These are phyloP conservation scores for Dreissena polymorpha DNA, from an alignment of 1,140 invertebrate species.

Conservation along the genomic window DNA sequence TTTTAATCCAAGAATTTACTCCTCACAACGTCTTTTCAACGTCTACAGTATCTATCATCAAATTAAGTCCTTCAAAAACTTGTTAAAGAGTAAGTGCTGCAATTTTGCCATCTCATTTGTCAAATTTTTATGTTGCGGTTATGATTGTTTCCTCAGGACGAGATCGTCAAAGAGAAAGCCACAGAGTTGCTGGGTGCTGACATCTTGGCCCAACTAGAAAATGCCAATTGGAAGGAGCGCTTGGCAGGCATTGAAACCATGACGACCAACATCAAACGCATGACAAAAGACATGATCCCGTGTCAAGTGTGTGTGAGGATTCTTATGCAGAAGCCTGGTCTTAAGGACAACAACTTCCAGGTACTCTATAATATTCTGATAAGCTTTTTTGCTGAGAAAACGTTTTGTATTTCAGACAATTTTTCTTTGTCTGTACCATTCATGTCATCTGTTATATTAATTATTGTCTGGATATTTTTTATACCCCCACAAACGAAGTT, in stretches of 20 bases:
- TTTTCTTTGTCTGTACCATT: no score
- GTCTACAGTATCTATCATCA: no score
- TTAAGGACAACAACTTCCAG: slow-evolving; percentile 96
- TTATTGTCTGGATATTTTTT: no score
- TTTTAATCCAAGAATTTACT: no score
- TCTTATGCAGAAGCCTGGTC: slow-evolving; percentile 91
- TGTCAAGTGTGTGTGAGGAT: slow-evolving; percentile 88
- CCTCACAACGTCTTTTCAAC: no score
- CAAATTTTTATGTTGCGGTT: neutral
- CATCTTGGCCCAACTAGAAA: slow-evolving; percentile 85
- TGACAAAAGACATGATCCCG: slow-evolving; percentile 84
- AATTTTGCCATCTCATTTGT: no score
- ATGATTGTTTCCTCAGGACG: slow-evolving; percentile 76
- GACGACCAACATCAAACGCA: slow-evolving; percentile 81
- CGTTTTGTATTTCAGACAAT: no score
- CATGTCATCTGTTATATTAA: no score
- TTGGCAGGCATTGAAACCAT: slow-evolving; percentile 89
- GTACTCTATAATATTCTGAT: slow-evolving; percentile 52
- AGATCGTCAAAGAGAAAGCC: slow-evolving; percentile 87
- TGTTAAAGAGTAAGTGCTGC: no score
- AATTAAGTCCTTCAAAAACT: no score
- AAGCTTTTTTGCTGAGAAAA: neutral
- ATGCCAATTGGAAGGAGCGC: slow-evolving; percentile 93
- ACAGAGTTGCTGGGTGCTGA: slow-evolving; percentile 84
- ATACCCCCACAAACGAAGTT: no score